A percentile compares a stretch with the other conserved stretches of the same genome.
These are phyloP conservation scores for Sinopyrophorus schimmeli DNA, from an alignment of 2,888 invertebrate genomes.

Conservation along the genomic window DNA sequence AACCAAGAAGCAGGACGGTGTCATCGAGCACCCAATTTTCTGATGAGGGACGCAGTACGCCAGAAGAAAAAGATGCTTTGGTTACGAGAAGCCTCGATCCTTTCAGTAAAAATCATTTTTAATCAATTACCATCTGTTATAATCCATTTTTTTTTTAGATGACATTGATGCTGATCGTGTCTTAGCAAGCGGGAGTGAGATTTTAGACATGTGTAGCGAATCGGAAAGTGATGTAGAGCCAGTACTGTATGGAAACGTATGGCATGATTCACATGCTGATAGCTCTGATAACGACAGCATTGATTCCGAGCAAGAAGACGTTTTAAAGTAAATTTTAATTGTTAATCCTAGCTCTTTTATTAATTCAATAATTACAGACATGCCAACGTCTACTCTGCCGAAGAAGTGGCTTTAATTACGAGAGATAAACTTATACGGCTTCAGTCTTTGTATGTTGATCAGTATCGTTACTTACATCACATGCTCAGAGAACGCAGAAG, in stretches of 20 bases:
- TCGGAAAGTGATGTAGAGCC: conserved; percentile 75
- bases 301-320: conserved; percentile 76
- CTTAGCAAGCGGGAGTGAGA: conserved; percentile 60
- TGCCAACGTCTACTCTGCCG: conserved; percentile 86
- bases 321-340: conserved; percentile 64
- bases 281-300: conserved; percentile 78
- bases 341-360: background rate
- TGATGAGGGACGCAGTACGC: conserved; percentile 47
- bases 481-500: conserved; percentile 72
- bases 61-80: conserved; percentile 56
- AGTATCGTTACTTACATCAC: conserved; percentile 76
- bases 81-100: conserved; percentile 46
- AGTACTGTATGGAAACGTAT: conserved; percentile 64
- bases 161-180: conserved; percentile 60
- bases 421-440: conserved; percentile 74
- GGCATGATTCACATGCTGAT: conserved; percentile 67
- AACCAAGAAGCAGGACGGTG: conserved; percentile 44
- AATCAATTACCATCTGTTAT: conserved; percentile 20
- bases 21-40: conserved; percentile 43
- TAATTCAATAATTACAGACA: conserved; percentile 64
- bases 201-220: conserved; percentile 72
- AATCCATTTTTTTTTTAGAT: conserved; percentile 53
- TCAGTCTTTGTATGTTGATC: conserved; percentile 80
- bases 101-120: conserved; percentile 7
- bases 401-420: conserved; percentile 80